phyloP scores from a whole-genome alignment of 2,888 invertebrate species.

The Odontocerum albicorne region DNA sequence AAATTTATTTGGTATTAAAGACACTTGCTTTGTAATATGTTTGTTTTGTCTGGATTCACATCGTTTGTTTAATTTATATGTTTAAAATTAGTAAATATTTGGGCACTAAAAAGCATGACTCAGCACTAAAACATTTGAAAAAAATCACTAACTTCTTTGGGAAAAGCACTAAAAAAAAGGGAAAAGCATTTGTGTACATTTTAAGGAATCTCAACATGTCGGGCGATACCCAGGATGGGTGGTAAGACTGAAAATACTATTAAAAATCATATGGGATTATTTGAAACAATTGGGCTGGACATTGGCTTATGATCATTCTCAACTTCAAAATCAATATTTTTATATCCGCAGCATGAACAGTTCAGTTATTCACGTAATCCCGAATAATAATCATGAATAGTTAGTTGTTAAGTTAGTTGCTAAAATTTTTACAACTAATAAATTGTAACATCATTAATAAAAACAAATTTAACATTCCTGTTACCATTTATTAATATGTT shows the following conservation, averaged over 20 bases:
- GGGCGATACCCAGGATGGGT: constrained; percentile 30
- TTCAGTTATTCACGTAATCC: not conserved
- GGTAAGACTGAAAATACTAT: constrained; percentile 37
- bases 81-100: too few species aligned
- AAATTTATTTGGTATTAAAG: too few species aligned
- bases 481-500: constrained; percentile 19
- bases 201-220: constrained; percentile 23
- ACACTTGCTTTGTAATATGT: too few species aligned
- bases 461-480: constrained; percentile 6
- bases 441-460: constrained; percentile 22
- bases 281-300: too few species aligned
- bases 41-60: too few species aligned
- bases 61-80: too few species aligned
- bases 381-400: not conserved
- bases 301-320: too few species aligned
- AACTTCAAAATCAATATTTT: too few species aligned
- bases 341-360: not conserved
- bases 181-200: constrained; percentile 27
- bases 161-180: too few species aligned
- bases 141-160: not conserved
- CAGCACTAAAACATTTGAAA: not conserved
- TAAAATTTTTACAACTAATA: constrained; percentile 22
- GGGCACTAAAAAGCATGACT: too few species aligned
- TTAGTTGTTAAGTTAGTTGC: not conserved
- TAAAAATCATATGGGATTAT: too few species aligned